phyloP scores from a whole-genome alignment of 2,888 invertebrate genomes.

The Meteorus colon region DNA sequence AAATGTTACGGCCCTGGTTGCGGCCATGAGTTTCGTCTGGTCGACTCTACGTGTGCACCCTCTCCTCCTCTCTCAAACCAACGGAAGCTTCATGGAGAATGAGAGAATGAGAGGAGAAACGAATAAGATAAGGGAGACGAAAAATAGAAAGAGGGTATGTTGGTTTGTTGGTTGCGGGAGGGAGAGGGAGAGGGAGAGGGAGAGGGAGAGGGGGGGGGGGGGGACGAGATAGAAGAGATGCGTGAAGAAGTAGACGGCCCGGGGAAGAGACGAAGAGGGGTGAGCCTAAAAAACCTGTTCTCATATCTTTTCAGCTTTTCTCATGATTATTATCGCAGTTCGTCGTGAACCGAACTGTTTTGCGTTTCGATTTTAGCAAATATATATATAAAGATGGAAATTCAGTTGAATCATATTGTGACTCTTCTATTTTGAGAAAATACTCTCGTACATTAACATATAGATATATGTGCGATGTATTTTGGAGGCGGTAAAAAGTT shows the following conservation, averaged over 20 bases:
- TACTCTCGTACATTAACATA: not conserved
- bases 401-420: not conserved
- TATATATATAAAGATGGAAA: not conserved
- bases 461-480: not conserved
- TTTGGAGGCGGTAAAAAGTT: slow-evolving; percentile 33
- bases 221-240: not conserved
- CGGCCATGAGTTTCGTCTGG: slow-evolving; percentile 46
- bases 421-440: slow-evolving; percentile 1
- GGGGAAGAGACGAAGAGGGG: slow-evolving; percentile 29
- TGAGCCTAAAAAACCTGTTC: slow-evolving; percentile 66
- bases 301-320: slow-evolving; percentile 50
- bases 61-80: slow-evolving; percentile 46
- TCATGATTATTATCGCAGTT: slow-evolving; percentile 45
- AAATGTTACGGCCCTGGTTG: slow-evolving; percentile 51
- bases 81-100: slow-evolving; percentile 10
- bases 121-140: slow-evolving; percentile 23
- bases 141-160: slow-evolving; percentile 1
- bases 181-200: slow-evolving; percentile 39
- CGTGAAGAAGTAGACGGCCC: slow-evolving; percentile 1
- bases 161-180: not conserved
- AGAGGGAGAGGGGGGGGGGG: slow-evolving; percentile 14
- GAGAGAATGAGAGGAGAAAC: not conserved
- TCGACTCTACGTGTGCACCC: slow-evolving; percentile 44
- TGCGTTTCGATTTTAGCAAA: slow-evolving; percentile 27
- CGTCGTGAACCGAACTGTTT: slow-evolving; percentile 20